Evolutionary conservation across 2,888 invertebrate genomes (phyloP).

Genomic region (Chloroclystis v-ata): DNA sequence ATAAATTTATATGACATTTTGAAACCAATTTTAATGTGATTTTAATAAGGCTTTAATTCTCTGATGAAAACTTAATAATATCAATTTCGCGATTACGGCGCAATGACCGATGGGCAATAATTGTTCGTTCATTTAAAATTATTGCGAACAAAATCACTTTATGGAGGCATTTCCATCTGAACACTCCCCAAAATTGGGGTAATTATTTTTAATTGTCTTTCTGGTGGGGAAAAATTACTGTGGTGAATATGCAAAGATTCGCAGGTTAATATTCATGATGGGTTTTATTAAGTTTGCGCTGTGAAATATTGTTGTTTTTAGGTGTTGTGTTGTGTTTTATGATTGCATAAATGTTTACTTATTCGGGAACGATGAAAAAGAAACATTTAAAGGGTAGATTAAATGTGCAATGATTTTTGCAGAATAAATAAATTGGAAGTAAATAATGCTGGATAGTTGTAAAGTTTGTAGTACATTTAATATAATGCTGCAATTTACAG

Average conservation of each 20-base stretch:
- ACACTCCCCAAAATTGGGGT: conserved; percentile 20
- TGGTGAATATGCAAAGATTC: background rate
- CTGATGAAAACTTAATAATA: conserved; percentile 10
- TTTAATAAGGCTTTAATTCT: no score
- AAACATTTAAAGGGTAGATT: no score
- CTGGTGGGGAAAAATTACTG: conserved; percentile 2
- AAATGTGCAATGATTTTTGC: no score
- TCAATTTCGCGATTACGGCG: conserved; percentile 8
- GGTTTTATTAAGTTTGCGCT: background rate
- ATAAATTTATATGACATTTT: no score
- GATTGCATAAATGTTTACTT: no score
- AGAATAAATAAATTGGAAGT: no score
- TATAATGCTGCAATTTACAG: no score
- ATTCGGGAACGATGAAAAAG: no score
- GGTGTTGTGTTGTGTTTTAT: background rate
- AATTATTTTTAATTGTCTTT: conserved; percentile 22
- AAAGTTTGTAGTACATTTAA: no score
- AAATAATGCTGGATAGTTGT: no score
- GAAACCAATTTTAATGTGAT: no score
- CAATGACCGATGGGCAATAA: conserved; percentile 19
- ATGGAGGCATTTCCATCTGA: conserved; percentile 24
- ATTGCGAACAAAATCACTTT: conserved; percentile 26
- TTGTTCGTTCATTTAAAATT: conserved; percentile 29
- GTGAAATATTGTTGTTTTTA: background rate
- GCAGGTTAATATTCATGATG: background rate